Conservation (phyloP, 2,888 invertebrate species). For the Eupithecia abbreviata region DNA sequence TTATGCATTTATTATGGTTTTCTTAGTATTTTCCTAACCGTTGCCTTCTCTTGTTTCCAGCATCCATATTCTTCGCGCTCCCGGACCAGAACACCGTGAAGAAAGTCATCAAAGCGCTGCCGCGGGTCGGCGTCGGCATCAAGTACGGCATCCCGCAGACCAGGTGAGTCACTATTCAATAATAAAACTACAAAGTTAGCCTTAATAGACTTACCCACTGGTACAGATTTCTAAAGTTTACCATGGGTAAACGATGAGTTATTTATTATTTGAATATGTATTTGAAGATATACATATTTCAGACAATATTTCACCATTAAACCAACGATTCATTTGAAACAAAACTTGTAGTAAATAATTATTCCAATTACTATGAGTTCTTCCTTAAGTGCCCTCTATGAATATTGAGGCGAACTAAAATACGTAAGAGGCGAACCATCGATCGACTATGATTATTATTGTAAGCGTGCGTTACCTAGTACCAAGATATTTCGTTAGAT, state of each 20-base stretch:
- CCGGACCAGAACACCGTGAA: conserved; percentile 98
- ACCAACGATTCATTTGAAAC: too few relatives aligned
- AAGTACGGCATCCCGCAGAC: conserved; percentile 99
- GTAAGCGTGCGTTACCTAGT: conserved; percentile 4
- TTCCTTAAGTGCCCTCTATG: conserved; percentile 20
- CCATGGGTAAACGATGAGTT: neutral
- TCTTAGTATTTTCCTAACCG: neutral
- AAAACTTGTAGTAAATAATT: neutral
- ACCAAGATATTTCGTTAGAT: conserved; percentile 43
- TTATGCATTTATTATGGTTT: too few relatives aligned
- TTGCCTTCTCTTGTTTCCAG: conserved; percentile 81
- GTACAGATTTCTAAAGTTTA: neutral
- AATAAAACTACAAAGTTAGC: neutral
- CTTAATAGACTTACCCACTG: neutral
- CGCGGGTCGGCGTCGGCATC: conserved; percentile 98
- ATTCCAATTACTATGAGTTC: neutral
- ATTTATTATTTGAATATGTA: too few relatives aligned
- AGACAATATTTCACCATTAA: too few relatives aligned
- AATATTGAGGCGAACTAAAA: conserved; percentile 39
- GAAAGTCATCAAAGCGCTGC: conserved; percentile 98
- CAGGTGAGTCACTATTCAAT: conserved; percentile 84
- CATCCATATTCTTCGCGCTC: conserved; percentile 99
- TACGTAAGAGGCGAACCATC: neutral
- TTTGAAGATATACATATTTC: too few relatives aligned
- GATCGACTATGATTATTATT: neutral